Conservation (phyloP, 1,140 invertebrate genomes). For the Drosophila pseudoananassae region DNA sequence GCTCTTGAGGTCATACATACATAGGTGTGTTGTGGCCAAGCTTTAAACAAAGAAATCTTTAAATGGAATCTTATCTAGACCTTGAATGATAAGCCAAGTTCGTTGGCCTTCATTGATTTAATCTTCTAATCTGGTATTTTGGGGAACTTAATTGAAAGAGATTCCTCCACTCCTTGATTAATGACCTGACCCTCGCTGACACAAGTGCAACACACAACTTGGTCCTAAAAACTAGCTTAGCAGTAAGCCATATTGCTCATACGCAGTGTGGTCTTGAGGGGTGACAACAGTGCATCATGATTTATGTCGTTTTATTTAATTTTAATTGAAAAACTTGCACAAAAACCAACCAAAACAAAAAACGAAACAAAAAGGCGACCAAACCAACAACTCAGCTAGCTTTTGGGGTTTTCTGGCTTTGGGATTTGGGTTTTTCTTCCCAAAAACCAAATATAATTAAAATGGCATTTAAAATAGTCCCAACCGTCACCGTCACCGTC, state of each 20-base stretch:
- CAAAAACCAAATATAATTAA: constrained; percentile 76
- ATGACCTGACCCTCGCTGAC: constrained; percentile 35
- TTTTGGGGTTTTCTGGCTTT: background rate
- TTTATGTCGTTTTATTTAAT: constrained; percentile 82
- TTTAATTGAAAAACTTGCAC: constrained; percentile 78
- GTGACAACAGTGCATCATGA: constrained; percentile 42
- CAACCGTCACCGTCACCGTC: no score
- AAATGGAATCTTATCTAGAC: background rate
- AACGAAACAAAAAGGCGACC: constrained; percentile 35
- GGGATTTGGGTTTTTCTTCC: constrained; percentile 3
- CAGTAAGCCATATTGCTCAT: constrained; percentile 61
- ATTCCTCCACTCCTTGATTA: constrained; percentile 51
- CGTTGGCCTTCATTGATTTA: no score
- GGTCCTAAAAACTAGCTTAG: constrained; percentile 9
- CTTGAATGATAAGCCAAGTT: no score
- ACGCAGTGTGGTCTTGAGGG: constrained; percentile 60
- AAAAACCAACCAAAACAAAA: no score
- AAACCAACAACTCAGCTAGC: constrained; percentile 33
- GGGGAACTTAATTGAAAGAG: constrained; percentile 45
- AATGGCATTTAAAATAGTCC: constrained; percentile 77
- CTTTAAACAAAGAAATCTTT: no score
- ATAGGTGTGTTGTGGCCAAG: no score
- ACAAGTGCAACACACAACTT: constrained; percentile 29
- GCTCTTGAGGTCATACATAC: no score
- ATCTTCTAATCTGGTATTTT: no score